Percentiles rank a stretch among this genome's conserved stretches.
These are phyloP conservation scores for Coptotermes formosanus DNA, from an alignment of 1,140 invertebrate genomes.

Conservation along the genomic window DNA sequence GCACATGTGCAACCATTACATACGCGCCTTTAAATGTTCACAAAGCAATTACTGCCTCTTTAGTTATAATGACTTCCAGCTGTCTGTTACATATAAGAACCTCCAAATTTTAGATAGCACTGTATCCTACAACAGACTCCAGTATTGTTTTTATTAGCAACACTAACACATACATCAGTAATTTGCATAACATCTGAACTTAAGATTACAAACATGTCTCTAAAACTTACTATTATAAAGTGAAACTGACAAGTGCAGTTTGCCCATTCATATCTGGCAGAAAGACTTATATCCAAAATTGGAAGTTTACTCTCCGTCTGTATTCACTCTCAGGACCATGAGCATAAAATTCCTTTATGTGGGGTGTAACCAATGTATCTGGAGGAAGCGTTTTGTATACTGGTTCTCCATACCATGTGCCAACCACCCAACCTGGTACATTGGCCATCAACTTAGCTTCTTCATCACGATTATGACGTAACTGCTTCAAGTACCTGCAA, in stretches of 20 bases:
- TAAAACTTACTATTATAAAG: neutral
- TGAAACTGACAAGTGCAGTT: no score
- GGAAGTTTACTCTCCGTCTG: constrained; percentile 53
- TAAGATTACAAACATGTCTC: neutral
- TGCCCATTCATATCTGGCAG: neutral
- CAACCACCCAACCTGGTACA: constrained; percentile 84
- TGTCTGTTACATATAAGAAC: no score
- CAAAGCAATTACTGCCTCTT: no score
- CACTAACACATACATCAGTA: neutral
- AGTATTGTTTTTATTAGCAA: neutral
- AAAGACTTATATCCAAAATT: constrained; percentile 51
- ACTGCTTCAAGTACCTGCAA: constrained; percentile 68
- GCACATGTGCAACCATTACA: no score
- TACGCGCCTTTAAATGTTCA: no score
- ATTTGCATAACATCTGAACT: neutral
- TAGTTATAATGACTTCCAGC: no score
- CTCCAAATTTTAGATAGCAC: no score
- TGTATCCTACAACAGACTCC: no score
- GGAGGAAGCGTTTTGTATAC: constrained; percentile 62
- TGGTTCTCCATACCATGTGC: constrained; percentile 80
- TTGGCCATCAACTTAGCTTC: constrained; percentile 85
- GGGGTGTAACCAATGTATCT: constrained; percentile 59
- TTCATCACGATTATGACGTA: constrained; percentile 76
- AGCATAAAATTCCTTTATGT: constrained; percentile 68
- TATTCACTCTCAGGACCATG: constrained; percentile 56